Evolutionary conservation across 1,140 invertebrate species (phyloP).

Genomic region (Zaprionus ghesquierei): DNA sequence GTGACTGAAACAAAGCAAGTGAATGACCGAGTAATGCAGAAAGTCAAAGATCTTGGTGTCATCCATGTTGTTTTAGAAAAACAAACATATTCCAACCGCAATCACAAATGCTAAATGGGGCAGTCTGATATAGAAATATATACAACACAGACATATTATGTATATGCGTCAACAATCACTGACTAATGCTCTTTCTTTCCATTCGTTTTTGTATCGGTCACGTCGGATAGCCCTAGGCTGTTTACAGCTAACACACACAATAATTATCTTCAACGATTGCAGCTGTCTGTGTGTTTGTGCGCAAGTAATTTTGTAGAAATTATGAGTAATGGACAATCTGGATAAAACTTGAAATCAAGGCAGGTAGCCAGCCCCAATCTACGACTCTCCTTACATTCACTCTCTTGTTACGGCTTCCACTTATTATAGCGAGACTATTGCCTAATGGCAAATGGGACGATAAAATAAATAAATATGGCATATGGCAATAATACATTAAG

Average conservation of each 20-base stretch:
- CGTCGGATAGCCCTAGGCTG: constrained; percentile 23
- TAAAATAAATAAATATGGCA: constrained; percentile 43
- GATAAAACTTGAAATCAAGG: constrained; percentile 50
- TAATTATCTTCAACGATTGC: constrained; percentile 7
- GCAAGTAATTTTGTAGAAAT: constrained; percentile 33
- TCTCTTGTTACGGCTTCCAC: constrained; percentile 17
- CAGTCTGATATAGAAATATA: background rate
- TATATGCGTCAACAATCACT: constrained; percentile 10
- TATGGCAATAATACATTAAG: constrained; percentile 46
- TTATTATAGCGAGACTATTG: constrained; percentile 17
- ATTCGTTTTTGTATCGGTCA: constrained; percentile 20
- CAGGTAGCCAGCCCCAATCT: background rate
- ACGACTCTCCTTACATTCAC: background rate
- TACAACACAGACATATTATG: background rate
- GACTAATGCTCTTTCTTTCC: constrained; percentile 1
- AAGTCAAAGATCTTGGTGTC: constrained; percentile 53
- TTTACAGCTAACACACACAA: constrained; percentile 20
- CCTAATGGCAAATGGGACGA: constrained; percentile 3
- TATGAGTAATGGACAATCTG: constrained; percentile 70
- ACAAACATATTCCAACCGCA: too few relatives aligned
- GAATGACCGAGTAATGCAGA: constrained; percentile 55
- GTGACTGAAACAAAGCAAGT: constrained; percentile 55
- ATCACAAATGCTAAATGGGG: background rate
- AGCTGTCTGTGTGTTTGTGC: background rate
- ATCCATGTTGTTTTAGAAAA: background rate